Conservation (phyloP, 2,113 vertebrate genomes). For the Aptenodytes forsteri region DNA sequence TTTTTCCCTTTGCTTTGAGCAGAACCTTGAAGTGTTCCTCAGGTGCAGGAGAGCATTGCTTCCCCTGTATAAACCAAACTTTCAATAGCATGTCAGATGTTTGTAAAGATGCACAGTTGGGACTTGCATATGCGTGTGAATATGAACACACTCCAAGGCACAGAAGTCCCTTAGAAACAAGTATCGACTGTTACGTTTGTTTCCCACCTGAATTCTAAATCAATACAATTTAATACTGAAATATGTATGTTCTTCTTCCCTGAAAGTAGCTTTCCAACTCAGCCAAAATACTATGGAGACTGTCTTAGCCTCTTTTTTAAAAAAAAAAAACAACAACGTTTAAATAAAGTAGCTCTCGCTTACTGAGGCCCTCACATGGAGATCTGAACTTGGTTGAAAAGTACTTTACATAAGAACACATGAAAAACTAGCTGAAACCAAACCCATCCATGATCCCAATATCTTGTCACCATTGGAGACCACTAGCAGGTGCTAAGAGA, state of each 20-base stretch:
- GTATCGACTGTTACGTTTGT: neutral
- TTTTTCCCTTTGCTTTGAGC: neutral
- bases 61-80: neutral
- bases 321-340: neutral
- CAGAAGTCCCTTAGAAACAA: neutral
- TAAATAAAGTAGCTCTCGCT: neutral
- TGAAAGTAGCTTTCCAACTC: neutral
- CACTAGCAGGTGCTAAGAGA: neutral
- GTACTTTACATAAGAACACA: neutral
- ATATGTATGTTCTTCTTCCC: neutral
- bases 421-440: neutral
- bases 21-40: neutral
- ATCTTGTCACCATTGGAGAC: neutral
- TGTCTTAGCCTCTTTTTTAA: neutral
- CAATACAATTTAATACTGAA: neutral
- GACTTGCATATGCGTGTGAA: neutral
- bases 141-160: neutral
- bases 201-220: neutral
- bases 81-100: neutral
- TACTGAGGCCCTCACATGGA: neutral
- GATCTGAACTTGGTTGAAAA: neutral
- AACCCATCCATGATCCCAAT: neutral
- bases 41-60: neutral
- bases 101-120: neutral
- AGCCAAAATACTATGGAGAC: neutral